Evolutionary conservation across 2,888 invertebrate genomes (phyloP).

Genomic region (Drosophila maculinotata): DNA sequence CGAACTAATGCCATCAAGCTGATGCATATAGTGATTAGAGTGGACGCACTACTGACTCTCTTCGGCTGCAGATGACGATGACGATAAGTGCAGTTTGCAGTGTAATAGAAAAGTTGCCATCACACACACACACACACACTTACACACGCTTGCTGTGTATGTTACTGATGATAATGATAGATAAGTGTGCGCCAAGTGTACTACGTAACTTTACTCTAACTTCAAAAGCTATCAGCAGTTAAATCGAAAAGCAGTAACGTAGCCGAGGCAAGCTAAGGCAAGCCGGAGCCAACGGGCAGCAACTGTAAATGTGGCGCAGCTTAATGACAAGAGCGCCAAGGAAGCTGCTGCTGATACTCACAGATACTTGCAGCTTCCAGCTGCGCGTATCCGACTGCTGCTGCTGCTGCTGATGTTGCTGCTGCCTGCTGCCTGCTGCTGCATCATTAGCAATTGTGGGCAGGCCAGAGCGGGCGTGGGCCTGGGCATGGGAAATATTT

Average conservation of each 20-base stretch:
- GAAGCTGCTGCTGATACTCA: constrained; percentile 17
- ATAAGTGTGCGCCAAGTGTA: constrained; percentile 77
- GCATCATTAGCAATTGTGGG: constrained; percentile 77
- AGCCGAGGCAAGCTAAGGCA: constrained; percentile 10
- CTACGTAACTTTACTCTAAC: constrained; percentile 75
- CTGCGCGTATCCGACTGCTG: too few species aligned
- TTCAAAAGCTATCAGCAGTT: constrained; percentile 78
- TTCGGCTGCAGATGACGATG: constrained; percentile 66
- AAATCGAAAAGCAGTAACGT: constrained; percentile 75
- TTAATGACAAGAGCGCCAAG: constrained; percentile 75
- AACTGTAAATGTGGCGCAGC: constrained; percentile 76
- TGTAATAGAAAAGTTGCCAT: constrained; percentile 73
- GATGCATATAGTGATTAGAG: constrained; percentile 80
- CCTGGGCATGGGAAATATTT: constrained; percentile 73
- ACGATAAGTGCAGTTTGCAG: constrained; percentile 77
- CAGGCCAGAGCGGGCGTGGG: constrained; percentile 58
- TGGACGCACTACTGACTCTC: constrained; percentile 69
- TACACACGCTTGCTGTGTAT: constrained; percentile 18
- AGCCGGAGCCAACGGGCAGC: constrained; percentile 67
- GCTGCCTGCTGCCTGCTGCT: too few species aligned
- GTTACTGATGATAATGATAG: constrained; percentile 78
- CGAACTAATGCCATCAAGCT: constrained; percentile 78
- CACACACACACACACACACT: constrained; percentile 30
- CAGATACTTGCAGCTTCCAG: constrained; percentile 11
- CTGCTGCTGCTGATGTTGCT: too few species aligned